Evolutionary conservation across 2,888 invertebrate genomes (phyloP), one percentile per base, ranked within the genome.

Genomic region (Orchesellides sinensis): DNA sequence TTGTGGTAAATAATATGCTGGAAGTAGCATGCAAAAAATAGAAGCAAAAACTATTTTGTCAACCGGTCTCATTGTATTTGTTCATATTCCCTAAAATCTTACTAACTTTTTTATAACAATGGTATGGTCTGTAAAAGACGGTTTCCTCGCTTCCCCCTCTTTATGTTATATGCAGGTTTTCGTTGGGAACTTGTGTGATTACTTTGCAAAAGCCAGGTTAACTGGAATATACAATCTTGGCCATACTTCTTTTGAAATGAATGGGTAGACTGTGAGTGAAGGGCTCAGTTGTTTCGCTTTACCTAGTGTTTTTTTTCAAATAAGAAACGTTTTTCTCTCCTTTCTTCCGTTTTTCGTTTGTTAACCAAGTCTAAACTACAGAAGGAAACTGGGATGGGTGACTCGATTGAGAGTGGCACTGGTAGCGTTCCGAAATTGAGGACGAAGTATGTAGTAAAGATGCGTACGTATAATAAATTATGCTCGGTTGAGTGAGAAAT

Each of bases 381-480:
- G 21, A 23, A 61, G 49, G 32, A 73, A 73, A 73, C 49, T 61
- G 59, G 45, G 23, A 56, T 45, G n/a, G 59, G 40, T 61, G 47
- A 61, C 47, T 73, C 47, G 47, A 61, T 73, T 61, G 73, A 73
- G 59, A 47, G 27, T 72, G 72, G 29, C 40, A 70, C 47, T 66
- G 29, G 52, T 35, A 25, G 29, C 19, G 19, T n/a, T n/a, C n/a
- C n/a, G 69, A 69, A 54, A 32, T 21, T 10, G 56, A 68, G 25
- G 54, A 70, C 35, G 54, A 54, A 56, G 29, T 17, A 5, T 17
- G 61, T 29, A 65, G 52, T 29, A 35, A 17, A 61, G 12, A 5
- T 63, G 63, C 54, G 69, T 63, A 70, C 70, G 54, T 70, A 63
- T 70, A 80, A 80, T 72, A 80, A 80, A 80, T 80, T 80, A 80